Percentiles rank a stretch among this genome's conserved stretches.
Evolutionary conservation across 2,797 vertebrate species (phyloP).

Genomic region (Poecilia velifera): DNA sequence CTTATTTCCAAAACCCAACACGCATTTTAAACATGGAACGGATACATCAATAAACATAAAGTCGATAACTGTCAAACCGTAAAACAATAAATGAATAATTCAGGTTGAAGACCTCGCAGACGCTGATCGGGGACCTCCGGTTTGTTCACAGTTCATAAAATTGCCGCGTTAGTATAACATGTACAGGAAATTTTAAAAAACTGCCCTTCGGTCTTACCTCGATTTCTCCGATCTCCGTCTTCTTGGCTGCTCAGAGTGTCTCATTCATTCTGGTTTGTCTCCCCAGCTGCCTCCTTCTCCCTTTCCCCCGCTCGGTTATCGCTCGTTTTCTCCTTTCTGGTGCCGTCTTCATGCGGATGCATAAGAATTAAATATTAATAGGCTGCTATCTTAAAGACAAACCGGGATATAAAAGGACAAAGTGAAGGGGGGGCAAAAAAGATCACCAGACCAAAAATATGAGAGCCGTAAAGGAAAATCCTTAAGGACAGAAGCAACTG

Average conservation of each 20-base stretch:
- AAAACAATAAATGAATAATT: conserved; percentile 59
- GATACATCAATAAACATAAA: conserved; percentile 56
- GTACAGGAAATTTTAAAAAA: conserved; percentile 37
- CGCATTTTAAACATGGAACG: conserved; percentile 54
- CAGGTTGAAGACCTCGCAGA: conserved; percentile 51
- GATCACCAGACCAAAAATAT: conserved; percentile 48
- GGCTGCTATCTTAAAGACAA: conserved; percentile 70
- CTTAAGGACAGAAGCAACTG: conserved; percentile 67
- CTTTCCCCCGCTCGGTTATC: conserved; percentile 69
- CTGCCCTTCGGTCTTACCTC: conserved; percentile 75
- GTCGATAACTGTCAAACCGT: conserved; percentile 56
- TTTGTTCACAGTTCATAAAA: conserved; percentile 43
- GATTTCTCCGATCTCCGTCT: conserved; percentile 77
- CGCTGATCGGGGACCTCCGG: conserved; percentile 27
- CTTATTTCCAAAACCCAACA: conserved; percentile 38
- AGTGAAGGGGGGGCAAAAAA: not conserved
- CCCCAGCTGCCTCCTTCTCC: conserved; percentile 68
- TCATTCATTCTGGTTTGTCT: conserved; percentile 79
- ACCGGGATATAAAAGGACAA: conserved; percentile 40
- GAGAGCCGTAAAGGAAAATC: conserved; percentile 49
- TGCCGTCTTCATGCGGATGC: conserved; percentile 82
- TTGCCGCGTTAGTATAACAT: conserved; percentile 40
- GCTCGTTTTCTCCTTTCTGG: conserved; percentile 72
- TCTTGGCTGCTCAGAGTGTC: conserved; percentile 75
- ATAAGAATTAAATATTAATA: conserved; percentile 84